Conservation (phyloP, 2,113 vertebrate species). For the Dromiciops gliroides region DNA sequence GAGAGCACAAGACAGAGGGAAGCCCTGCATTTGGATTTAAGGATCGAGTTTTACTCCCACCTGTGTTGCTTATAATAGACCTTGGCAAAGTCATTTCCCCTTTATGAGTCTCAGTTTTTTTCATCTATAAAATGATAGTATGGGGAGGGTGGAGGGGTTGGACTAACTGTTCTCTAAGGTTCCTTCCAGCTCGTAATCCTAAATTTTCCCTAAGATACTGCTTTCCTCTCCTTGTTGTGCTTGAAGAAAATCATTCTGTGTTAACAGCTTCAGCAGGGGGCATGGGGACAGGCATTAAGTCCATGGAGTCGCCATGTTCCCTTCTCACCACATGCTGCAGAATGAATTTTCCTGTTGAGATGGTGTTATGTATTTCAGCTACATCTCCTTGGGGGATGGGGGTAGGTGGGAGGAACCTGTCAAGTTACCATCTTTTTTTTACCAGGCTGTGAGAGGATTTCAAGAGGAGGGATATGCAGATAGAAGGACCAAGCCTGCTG, state of each 20-base stretch:
- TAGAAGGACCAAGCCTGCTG: neutral
- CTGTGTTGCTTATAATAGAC: neutral
- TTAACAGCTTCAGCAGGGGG: neutral
- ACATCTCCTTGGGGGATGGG: neutral
- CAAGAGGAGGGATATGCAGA: neutral
- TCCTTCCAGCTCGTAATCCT: neutral
- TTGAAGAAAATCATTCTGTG: neutral
- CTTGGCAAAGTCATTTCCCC: neutral
- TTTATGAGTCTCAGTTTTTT: neutral
- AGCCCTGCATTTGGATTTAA: neutral
- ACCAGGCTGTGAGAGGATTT: neutral
- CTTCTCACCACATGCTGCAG: neutral
- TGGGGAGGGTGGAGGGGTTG: neutral
- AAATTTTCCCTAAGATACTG: neutral
- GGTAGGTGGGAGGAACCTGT: neutral
- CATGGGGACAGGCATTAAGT: neutral
- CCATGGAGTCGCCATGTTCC: neutral
- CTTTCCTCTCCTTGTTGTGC: neutral
- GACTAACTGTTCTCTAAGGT: neutral
- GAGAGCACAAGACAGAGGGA: neutral
- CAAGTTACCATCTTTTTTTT: neutral
- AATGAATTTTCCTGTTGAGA: neutral
- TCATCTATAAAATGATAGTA: neutral
- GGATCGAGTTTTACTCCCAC: neutral
- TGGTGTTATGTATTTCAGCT: neutral